Evolutionary conservation across 2,797 vertebrate genomes (phyloP).

Genomic region (Micropoecilia bifurca): DNA sequence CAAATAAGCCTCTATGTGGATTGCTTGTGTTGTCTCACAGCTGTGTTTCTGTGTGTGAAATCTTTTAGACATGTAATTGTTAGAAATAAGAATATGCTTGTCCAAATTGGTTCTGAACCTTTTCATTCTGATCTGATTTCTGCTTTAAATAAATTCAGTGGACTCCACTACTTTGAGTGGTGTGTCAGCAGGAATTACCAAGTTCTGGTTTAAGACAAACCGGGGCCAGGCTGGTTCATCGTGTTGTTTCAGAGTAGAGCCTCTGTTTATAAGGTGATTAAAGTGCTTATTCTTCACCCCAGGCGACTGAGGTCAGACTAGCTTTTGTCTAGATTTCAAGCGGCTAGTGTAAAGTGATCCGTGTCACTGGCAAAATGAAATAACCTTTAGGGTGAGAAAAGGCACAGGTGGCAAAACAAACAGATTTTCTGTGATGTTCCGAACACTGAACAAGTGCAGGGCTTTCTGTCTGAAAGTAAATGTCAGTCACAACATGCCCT

Average conservation of each 20-base stretch:
- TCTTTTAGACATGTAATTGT: conserved; percentile 30
- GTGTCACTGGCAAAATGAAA: conserved; percentile 65
- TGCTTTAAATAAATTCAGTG: neutral
- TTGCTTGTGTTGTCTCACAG: conserved; percentile 49
- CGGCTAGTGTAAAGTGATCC: conserved; percentile 69
- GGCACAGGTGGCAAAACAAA: conserved; percentile 71
- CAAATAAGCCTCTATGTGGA: conserved; percentile 58
- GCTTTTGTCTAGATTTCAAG: conserved; percentile 71
- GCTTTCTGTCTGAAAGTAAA: conserved; percentile 27
- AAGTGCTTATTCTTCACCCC: conserved; percentile 60
- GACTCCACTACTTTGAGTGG: neutral
- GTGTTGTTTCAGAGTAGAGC: conserved; percentile 58
- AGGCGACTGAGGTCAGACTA: conserved; percentile 76
- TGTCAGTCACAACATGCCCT: conserved; percentile 19
- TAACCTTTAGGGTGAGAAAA: conserved; percentile 50
- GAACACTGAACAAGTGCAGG: conserved; percentile 46
- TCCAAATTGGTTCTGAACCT: conserved; percentile 7
- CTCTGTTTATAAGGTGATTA: conserved; percentile 76
- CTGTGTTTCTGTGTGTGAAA: conserved; percentile 42
- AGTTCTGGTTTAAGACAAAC: conserved; percentile 36
- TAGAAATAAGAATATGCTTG: conserved; percentile 24
- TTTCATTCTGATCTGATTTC: conserved; percentile 11
- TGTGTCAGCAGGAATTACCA: conserved; percentile 34
- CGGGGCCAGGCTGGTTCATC: conserved; percentile 10
- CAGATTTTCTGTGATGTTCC: conserved; percentile 38